phyloP scores from a whole-genome alignment of 2,888 invertebrate genomes.

The Parnassius smintheus region DNA sequence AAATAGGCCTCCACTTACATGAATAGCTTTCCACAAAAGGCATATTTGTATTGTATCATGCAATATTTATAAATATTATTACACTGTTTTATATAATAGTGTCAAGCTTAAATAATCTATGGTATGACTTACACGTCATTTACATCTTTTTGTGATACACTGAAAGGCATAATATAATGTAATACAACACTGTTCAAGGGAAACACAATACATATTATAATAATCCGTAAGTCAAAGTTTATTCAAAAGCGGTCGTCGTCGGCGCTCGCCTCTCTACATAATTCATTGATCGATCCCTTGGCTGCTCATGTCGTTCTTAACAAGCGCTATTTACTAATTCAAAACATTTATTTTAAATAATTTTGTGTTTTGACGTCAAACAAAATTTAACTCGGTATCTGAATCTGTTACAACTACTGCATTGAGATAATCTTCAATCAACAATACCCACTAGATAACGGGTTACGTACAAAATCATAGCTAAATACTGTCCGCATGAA shows the following conservation, averaged over 20 bases:
- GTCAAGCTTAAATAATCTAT: no score
- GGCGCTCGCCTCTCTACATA: constrained; percentile 58
- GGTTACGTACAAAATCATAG: no score
- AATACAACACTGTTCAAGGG: constrained; percentile 46
- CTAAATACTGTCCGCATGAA: no score
- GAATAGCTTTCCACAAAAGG: no score
- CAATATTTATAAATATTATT: no score
- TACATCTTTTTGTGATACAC: constrained; percentile 20
- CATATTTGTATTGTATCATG: no score
- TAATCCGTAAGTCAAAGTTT: constrained; percentile 61
- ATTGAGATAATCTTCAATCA: no score
- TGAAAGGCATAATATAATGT: constrained; percentile 16
- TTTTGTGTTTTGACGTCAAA: constrained; percentile 2
- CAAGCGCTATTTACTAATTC: constrained; percentile 56
- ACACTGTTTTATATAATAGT: constrained; percentile 21
- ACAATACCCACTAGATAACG: no score
- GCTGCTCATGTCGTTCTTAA: constrained; percentile 40
- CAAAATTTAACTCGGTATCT: background rate
- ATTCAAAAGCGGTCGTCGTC: constrained; percentile 51
- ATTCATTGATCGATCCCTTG: constrained; percentile 64
- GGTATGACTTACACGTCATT: no score
- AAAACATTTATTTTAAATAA: constrained; percentile 44
- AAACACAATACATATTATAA: constrained; percentile 37
- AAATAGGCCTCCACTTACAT: no score
- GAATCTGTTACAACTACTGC: background rate